phyloP scores from a whole-genome alignment of 2,888 invertebrate species.

The Leucophora obtusa region DNA sequence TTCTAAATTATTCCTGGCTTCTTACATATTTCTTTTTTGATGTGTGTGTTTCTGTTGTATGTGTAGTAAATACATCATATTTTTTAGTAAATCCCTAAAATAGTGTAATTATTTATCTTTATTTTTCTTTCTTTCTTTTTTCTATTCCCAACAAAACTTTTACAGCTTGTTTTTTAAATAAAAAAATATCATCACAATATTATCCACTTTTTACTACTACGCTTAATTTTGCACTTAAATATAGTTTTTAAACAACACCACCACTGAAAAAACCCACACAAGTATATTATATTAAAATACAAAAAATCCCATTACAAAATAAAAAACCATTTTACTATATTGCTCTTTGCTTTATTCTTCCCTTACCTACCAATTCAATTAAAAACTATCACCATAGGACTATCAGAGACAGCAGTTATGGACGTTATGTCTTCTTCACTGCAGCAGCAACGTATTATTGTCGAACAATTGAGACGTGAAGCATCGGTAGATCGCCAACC shows the following conservation, averaged over 20 bases:
- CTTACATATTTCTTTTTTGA: not conserved
- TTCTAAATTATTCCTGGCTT: not conserved
- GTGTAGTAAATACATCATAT: not conserved
- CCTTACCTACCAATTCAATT: slow-evolving; percentile 26
- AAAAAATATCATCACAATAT: not conserved
- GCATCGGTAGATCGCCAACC: slow-evolving; percentile 92
- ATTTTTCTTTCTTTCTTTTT: slow-evolving; percentile 45
- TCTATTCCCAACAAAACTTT: slow-evolving; percentile 28
- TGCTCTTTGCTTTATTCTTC: slow-evolving; percentile 25
- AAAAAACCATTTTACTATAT: slow-evolving; percentile 26
- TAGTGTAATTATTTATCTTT: slow-evolving; percentile 14
- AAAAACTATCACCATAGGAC: slow-evolving; percentile 84
- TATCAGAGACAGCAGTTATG: slow-evolving; percentile 93
- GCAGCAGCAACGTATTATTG: slow-evolving; percentile 93
- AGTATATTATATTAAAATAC: slow-evolving; percentile 2
- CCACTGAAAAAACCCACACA: slow-evolving; percentile 8
- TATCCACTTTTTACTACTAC: slow-evolving; percentile 12
- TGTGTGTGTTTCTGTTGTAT: not conserved
- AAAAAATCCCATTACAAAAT: not conserved
- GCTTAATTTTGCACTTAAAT: slow-evolving; percentile 52
- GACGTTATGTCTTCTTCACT: slow-evolving; percentile 96
- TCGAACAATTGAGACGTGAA: slow-evolving; percentile 94
- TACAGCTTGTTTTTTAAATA: slow-evolving; percentile 32
- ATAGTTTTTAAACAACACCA: slow-evolving; percentile 42
- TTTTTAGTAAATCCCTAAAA: slow-evolving; percentile 13